phyloP scores from a whole-genome alignment of 2,113 vertebrate genomes.

The Leptobrachium ailaonicum region DNA sequence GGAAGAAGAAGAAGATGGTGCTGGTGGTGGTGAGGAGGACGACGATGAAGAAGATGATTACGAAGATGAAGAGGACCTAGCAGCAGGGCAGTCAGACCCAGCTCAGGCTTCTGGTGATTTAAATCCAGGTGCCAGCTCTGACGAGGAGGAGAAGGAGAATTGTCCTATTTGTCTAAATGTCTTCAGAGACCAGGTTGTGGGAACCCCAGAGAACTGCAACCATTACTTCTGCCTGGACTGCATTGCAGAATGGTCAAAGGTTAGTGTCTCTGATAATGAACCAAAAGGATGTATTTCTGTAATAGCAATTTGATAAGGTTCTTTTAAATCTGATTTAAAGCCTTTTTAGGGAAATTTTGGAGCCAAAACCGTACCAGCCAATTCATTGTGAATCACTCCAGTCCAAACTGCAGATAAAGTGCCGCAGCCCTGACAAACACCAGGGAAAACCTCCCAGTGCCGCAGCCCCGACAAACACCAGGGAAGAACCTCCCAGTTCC shows the following conservation, averaged over 20 bases:
- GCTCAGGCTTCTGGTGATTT: slow-evolving; percentile 48
- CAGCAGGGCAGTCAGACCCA: slow-evolving; percentile 16
- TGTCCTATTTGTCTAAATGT: slow-evolving; percentile 95
- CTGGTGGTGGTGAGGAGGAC: slow-evolving; percentile 27
- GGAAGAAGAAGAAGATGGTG: slow-evolving; percentile 55
- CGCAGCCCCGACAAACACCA: no score
- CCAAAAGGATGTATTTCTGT: no score
- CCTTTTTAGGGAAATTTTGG: no score
- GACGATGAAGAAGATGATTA: slow-evolving; percentile 54
- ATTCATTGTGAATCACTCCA: no score
- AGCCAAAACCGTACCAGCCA: no score
- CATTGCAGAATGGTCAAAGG: slow-evolving; percentile 93
- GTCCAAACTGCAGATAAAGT: no score
- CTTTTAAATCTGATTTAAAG: no score
- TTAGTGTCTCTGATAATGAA: slow-evolving; percentile 54
- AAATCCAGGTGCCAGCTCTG: slow-evolving; percentile 67
- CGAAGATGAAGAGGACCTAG: slow-evolving; percentile 45
- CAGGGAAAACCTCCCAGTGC: no score
- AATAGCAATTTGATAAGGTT: no score
- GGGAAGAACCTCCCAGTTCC: no score
- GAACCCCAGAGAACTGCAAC: slow-evolving; percentile 89
- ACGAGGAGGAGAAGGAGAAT: slow-evolving; percentile 86
- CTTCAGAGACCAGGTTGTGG: slow-evolving; percentile 85
- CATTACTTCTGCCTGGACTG: slow-evolving; percentile 98
- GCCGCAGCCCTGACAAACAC: no score